Percentiles rank a stretch among this genome's conserved stretches.
Evolutionary conservation across 1,140 invertebrate species (phyloP).

Genomic region (Trichonephila clavata): DNA sequence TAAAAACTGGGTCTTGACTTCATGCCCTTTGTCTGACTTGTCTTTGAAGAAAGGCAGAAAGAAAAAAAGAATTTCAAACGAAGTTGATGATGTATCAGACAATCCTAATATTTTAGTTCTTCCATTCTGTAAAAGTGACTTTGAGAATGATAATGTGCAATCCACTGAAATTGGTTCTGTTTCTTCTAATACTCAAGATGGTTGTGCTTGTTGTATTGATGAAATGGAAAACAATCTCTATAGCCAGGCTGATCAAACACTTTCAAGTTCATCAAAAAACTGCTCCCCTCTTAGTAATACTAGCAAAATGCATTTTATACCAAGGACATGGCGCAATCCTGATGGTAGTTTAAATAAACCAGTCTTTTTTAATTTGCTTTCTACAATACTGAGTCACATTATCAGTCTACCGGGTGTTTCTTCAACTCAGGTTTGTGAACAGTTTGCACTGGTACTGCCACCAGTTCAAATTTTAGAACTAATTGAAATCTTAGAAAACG

Average conservation of each 20-base stretch:
- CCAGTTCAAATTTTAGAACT: slow-evolving; percentile 81
- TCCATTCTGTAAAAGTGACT: background rate
- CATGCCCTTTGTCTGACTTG: background rate
- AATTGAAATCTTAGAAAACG: slow-evolving; percentile 81
- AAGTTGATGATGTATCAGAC: background rate
- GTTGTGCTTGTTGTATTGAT: background rate
- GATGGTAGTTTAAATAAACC: slow-evolving; percentile 87
- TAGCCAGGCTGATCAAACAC: background rate
- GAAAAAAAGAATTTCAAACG: background rate
- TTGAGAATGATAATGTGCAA: background rate
- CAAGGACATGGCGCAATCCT: slow-evolving; percentile 87
- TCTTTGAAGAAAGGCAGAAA: background rate
- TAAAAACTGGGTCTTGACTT: slow-evolving; percentile 82
- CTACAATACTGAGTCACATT: slow-evolving; percentile 58
- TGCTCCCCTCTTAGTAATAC: background rate
- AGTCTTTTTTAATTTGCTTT: slow-evolving; percentile 81
- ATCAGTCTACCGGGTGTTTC: slow-evolving; percentile 83
- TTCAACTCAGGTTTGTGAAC: slow-evolving; percentile 74
- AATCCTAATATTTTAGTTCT: background rate
- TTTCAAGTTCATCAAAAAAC: background rate
- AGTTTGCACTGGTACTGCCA: slow-evolving; percentile 79
- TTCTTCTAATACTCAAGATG: background rate
- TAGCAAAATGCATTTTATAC: slow-evolving; percentile 71
- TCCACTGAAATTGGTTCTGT: background rate
- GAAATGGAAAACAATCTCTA: background rate